Base-by-base conservation (phyloP, 2,888 invertebrate species). In the Apamea monoglypha region DNA sequence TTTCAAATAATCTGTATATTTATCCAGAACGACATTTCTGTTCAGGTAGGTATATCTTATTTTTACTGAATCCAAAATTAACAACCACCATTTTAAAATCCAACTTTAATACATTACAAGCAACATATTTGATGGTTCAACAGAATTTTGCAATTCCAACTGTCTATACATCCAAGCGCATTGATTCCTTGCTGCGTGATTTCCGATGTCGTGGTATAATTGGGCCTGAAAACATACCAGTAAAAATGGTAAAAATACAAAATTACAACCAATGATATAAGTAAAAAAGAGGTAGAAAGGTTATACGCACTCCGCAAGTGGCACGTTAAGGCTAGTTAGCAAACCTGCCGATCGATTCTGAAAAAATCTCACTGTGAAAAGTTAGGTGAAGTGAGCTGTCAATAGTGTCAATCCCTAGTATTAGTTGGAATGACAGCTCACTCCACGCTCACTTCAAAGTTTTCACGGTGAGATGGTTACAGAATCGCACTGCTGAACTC, bases 91-190 rank as follows among this genome's bases (percentile, higher is more conserved):
- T 74, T 67, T 61, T 83, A 4, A 25, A 64, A 61, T 40, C 44
- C 7, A 67, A 56, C 75, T 87, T 96, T 95, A 97, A 93, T 97
- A 97, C 94, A 97, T 97, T 82, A 97, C 96, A 68, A 97, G 93
- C 84, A 97, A 93, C 87, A 96, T 96, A 88, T 96, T 96, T 75
- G 97, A 96, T 83, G 97, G 96, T 93, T 98, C 97, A 72, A 97
- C 96, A 29, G 97, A 97, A 94, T 98, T 97, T 91, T 98, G 98
- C 88, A 98, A 97, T 93, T 98, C 98, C 74, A 99, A 96, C 87
- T 98, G 97, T 82, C 98, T 97, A 92, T 98, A 99, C 95, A 98
- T 98, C 91, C 98, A 98, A 0, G 99, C 98, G 92, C 98, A 98
- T 89, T 98, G 98, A 94, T 99, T 99, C 83, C 99, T 97, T 88